Evolutionary conservation across 1,140 invertebrate species (phyloP), one percentile per base, ranked within the genome.

Genomic region (Solen grandis): DNA sequence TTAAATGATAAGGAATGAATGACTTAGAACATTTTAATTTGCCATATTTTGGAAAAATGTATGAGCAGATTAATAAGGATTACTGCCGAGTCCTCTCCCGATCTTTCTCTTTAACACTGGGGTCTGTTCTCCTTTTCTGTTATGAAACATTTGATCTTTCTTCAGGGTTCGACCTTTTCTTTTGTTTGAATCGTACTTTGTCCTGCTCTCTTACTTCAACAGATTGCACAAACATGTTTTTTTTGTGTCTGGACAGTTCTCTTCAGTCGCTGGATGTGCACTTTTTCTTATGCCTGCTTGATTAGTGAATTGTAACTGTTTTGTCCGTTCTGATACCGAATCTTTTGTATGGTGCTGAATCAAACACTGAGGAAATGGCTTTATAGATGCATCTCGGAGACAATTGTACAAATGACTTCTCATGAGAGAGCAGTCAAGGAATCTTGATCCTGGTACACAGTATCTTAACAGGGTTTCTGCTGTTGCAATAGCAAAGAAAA

Each of bases 161-260:
- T 55, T 27, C 27, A 5, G n/a, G n/a, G n/a, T 5, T 55, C 54
- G 27, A 19, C 27, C 27, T 55, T 55, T 19, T 19, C 54, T 55
- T 55, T 27, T 22, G 54, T 27, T 55, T 19, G n/a, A 22, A 22
- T n/a, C 54, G n/a, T 8, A 5, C 27, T 55, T 27, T 19, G 54
- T 55, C 5, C 5, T n/a, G 5, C 27, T 55, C 54, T 55, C 54
- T 55, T 8, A 55, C 54, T 55, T 55, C 27, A 22, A 27, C 19
- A 55, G 54, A 55, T 27, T 55, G 54, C 54, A 55, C 54, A 55
- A 55, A 55, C 54, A 5, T 55, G 54, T n/a, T n/a, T n/a, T n/a
- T n/a, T 55, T n/a, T 5, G 54, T 19, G 54, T 55, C 27, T 55
- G 27, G 54, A 55, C 5, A 55, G 54, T 55, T 8, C 19, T 55